A percentile compares a stretch with the other conserved stretches of the same genome.
These are phyloP conservation scores for Chloroceryle amazona DNA, from an alignment of 2,797 vertebrate genomes.

Conservation along the genomic window DNA sequence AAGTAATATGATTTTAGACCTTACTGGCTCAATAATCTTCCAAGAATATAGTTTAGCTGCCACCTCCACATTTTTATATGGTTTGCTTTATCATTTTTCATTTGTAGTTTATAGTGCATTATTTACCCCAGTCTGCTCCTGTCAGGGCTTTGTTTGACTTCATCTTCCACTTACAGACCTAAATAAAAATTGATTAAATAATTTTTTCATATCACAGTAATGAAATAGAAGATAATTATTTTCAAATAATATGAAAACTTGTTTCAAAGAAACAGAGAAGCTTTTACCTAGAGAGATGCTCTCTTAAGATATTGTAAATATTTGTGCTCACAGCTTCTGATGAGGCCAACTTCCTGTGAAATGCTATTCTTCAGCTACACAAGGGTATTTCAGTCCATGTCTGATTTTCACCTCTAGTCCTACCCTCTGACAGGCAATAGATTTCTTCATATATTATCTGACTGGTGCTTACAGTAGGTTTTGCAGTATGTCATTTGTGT, in stretches of 20 bases:
- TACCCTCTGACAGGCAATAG: background rate
- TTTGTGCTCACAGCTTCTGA: background rate
- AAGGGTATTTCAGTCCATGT: background rate
- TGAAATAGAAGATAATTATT: constrained; percentile 33
- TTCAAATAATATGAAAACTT: constrained; percentile 2
- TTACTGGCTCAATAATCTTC: background rate
- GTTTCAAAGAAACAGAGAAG: constrained; percentile 19
- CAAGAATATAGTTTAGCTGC: background rate
- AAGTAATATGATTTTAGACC: background rate
- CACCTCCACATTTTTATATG: background rate
- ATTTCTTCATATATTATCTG: background rate
- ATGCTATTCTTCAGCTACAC: background rate
- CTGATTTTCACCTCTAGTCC: background rate
- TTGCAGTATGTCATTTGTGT: background rate
- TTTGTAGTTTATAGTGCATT: background rate
- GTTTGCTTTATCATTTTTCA: background rate
- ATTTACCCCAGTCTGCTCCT: background rate
- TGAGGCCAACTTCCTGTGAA: background rate
- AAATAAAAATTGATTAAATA: background rate
- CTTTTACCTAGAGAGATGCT: background rate
- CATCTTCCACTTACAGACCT: background rate
- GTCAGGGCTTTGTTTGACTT: background rate
- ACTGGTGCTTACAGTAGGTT: background rate
- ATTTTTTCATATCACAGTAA: constrained; percentile 15
- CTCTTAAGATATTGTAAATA: background rate